phyloP scores from a whole-genome alignment of 2,888 invertebrate species.

The Punctoribates punctum region DNA sequence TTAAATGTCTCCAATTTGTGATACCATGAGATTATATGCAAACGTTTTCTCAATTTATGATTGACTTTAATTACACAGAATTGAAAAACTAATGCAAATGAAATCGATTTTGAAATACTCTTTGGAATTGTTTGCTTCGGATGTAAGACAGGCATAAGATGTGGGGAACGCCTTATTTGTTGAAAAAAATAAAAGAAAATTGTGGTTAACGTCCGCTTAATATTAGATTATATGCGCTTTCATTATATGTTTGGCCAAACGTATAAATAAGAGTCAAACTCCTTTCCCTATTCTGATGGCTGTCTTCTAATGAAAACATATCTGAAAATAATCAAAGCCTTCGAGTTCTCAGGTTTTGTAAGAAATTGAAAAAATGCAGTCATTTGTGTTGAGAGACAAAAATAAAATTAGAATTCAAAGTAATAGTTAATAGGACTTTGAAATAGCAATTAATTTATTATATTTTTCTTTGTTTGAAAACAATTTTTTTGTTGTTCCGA shows the following conservation, averaged over 20 bases:
- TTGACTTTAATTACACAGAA: no score
- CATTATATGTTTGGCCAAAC: not conserved
- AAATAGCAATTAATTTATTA: conserved; percentile 15
- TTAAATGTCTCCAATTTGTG: no score
- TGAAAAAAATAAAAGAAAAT: conserved; percentile 15
- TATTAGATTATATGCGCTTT: not conserved
- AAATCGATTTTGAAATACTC: no score
- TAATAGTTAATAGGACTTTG: not conserved
- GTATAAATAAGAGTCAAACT: not conserved
- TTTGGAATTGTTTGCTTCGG: no score
- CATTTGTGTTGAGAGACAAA: not conserved
- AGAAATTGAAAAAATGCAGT: not conserved
- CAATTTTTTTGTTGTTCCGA: not conserved
- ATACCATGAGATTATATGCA: no score
- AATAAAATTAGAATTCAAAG: not conserved
- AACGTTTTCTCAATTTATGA: no score
- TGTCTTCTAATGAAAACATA: not conserved
- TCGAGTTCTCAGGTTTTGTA: not conserved
- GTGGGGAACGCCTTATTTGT: conserved; percentile 1
- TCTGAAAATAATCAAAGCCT: not conserved
- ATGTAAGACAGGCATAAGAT: not conserved
- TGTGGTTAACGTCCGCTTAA: conserved; percentile 24
- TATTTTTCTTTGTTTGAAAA: not conserved
- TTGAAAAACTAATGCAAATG: no score
- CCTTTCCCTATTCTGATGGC: not conserved